Conservation (phyloP, 1,140 invertebrate genomes). For the Riptortus pedestris region DNA sequence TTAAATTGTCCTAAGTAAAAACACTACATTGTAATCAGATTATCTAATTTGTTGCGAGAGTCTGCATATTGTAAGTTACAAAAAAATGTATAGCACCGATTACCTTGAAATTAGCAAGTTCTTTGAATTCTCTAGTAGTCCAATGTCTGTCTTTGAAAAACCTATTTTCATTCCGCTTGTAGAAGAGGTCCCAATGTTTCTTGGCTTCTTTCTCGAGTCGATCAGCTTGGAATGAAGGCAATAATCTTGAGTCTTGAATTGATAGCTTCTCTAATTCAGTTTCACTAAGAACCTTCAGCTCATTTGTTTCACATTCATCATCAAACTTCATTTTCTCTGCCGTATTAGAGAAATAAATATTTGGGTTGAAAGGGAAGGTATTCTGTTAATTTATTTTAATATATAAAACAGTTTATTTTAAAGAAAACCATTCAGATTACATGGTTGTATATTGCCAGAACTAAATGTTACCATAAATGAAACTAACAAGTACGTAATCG, state of each 20-base stretch:
- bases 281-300: constrained; percentile 37
- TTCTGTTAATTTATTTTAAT: no score
- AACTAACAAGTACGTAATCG: no score
- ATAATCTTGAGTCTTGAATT: constrained; percentile 56
- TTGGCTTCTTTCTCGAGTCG: constrained; percentile 78
- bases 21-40: not conserved
- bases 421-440: no score
- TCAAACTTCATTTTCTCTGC: not conserved
- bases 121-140: constrained; percentile 88
- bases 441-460: no score
- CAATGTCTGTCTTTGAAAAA: constrained; percentile 98
- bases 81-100: no score
- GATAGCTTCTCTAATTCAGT: constrained; percentile 50
- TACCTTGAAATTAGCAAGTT: constrained; percentile 45
- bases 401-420: no score
- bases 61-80: no score
- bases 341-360: no score
- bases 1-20: not conserved
- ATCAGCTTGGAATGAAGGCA: constrained; percentile 64
- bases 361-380: no score
- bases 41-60: no score
- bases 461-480: no score
- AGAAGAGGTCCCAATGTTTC: constrained; percentile 96
- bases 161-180: constrained; percentile 79
- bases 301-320: not conserved